A percentile compares a stretch with the other conserved stretches of the same genome.
Evolutionary conservation across 2,888 invertebrate species (phyloP).

Genomic region (Epirrita christyi): DNA sequence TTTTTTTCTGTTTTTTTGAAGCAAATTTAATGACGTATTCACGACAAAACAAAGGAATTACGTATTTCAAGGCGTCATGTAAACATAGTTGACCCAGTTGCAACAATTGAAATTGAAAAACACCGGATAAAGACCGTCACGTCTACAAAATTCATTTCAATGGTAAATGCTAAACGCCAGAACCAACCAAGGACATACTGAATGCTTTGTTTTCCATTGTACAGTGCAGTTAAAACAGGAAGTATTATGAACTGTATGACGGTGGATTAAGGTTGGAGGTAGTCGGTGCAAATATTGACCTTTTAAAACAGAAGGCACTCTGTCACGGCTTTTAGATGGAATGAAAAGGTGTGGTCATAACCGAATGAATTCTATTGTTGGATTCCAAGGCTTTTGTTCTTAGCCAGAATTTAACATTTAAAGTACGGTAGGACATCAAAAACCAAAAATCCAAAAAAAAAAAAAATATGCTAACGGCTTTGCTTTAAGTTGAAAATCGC

Average conservation of each 20-base stretch:
- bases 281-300: slow-evolving; percentile 26
- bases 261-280: slow-evolving; percentile 19
- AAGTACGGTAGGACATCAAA: too few species aligned
- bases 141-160: slow-evolving; percentile 26
- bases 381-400: slow-evolving; percentile 10
- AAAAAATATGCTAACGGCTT: too few species aligned
- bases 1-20: too few species aligned
- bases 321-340: slow-evolving; percentile 35
- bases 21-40: too few species aligned
- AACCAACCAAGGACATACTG: slow-evolving; percentile 36
- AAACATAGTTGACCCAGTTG: slow-evolving; percentile 20
- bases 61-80: slow-evolving; percentile 12
- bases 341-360: slow-evolving; percentile 32
- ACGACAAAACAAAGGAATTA: slow-evolving; percentile 19
- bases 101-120: slow-evolving; percentile 23
- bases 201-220: slow-evolving; percentile 33
- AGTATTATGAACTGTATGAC: slow-evolving; percentile 21
- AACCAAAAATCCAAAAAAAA: too few species aligned
- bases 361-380: slow-evolving; percentile 14
- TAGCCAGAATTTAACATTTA: neutral
- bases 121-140: slow-evolving; percentile 23
- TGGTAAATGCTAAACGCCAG: slow-evolving; percentile 18
- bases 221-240: neutral
- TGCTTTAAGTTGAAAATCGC: too few species aligned
- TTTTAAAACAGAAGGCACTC: slow-evolving; percentile 34